phyloP scores from a whole-genome alignment of 2,113 vertebrate genomes.

The Oncorhynchus mykiss region DNA sequence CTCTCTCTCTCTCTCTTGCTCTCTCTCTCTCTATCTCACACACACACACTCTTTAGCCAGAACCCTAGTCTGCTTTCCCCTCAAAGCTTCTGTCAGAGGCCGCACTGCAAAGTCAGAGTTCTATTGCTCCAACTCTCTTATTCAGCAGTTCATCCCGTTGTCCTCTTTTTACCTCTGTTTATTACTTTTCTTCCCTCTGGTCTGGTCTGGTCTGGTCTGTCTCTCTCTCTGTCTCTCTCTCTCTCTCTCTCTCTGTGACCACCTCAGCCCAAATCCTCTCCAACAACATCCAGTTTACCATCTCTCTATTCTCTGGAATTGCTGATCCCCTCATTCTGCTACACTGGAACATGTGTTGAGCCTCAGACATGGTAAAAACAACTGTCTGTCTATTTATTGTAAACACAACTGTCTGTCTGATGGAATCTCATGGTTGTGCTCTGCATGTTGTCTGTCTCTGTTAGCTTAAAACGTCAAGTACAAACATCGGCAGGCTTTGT shows the following conservation, averaged over 20 bases:
- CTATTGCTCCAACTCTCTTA: not conserved
- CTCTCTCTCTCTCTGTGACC: too few species aligned
- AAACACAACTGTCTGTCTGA: too few species aligned
- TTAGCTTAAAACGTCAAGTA: too few species aligned
- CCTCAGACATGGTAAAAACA: too few species aligned
- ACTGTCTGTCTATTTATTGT: too few species aligned
- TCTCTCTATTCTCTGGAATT: slow-evolving; percentile 25
- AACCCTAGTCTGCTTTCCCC: not conserved
- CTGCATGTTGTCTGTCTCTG: too few species aligned
- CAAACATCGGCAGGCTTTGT: too few species aligned
- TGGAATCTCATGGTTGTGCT: too few species aligned
- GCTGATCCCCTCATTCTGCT: slow-evolving; percentile 49
- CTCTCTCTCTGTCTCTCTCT: not conserved
- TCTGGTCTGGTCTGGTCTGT: not conserved
- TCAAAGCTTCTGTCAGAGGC: not conserved
- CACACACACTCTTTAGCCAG: not conserved
- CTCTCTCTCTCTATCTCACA: too few species aligned
- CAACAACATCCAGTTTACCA: too few species aligned
- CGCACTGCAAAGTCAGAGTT: not conserved
- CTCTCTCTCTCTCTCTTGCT: too few species aligned
- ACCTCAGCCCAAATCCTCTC: not conserved
- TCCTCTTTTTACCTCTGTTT: not conserved
- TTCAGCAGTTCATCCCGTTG: not conserved
- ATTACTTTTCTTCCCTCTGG: not conserved
- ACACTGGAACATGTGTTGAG: too few species aligned